Base-by-base conservation (phyloP, 2,888 invertebrate species). In the Drosophila fungiperda region DNA sequence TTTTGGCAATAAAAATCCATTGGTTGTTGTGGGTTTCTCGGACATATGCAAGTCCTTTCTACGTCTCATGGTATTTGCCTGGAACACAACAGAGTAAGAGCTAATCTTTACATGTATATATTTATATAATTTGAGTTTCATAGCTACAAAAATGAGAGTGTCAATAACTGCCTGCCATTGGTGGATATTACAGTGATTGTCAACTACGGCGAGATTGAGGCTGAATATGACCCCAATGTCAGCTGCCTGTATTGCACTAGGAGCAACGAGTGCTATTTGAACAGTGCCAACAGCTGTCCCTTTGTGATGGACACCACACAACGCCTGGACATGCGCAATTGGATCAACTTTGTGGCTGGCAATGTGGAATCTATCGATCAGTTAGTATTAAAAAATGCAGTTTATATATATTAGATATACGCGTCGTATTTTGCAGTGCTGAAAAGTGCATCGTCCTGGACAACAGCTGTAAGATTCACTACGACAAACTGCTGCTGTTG, bases 11-110 rank as follows among this genome's bases (percentile, higher is more conserved):
- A 58, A 72, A 5, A 69, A 49, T 8, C 45, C 79, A 2, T 48
- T 92, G 15, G 80, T 92, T 0, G 78, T 92, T 5, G 53, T 92
- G 6, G 92, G 92, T 0, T 90, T 91, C 36, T 87, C 81, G 8
- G 82, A 87, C 58, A 71, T 80, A 3, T 84, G 87, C 48, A 85
- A 87, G 8, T 89, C 91, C 1, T 86, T 92, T 20, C 40, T 92
- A 6, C 84, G 91, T 1, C 66, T 82, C 8, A 68, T 91, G 67
- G 64, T 91, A 4, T 92, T 90, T 40, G 69, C 77, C 26, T 91
- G 91, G 90, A 89, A 87, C 52, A 72, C 71, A 0, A 53, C 80
- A 1, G 80, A 86, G 92, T 91, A 71, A 73, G 78, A 12, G 1
- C 36, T 20, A 33, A 20, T 23, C 15, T n/a, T 23, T 35, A 36